Conservation (phyloP, 2,797 vertebrate species). For the Jordanella pulchra region DNA sequence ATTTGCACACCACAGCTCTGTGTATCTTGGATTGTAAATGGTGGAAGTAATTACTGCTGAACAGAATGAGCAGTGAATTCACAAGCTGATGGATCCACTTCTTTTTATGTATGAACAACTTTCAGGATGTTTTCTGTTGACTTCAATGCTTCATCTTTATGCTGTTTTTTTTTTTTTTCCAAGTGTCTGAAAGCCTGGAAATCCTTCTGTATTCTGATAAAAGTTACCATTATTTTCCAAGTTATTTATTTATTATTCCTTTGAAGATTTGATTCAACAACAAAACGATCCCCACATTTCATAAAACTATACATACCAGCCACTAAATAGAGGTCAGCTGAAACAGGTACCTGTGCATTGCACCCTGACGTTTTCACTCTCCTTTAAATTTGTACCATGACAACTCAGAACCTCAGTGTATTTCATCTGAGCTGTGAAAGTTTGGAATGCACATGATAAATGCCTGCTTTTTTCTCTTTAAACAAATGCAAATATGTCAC, state of each 20-base stretch:
- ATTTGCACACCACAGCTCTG: constrained; percentile 43
- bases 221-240: not conserved
- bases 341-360: not conserved
- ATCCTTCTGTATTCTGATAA: not conserved
- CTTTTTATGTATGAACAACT: constrained; percentile 6
- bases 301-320: not conserved
- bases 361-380: no score
- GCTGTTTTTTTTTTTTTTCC: not conserved
- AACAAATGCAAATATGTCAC: no score
- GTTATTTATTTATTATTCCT: not conserved
- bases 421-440: no score
- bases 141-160: not conserved
- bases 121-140: not conserved
- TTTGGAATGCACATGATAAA: no score
- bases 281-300: not conserved
- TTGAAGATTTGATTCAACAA: not conserved
- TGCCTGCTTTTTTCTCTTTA: no score
- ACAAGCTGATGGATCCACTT: not conserved
- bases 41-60: constrained; percentile 41
- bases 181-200: not conserved
- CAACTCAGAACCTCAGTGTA: no score
- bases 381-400: no score
- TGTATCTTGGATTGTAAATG: constrained; percentile 43
- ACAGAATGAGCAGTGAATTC: constrained; percentile 20
- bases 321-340: not conserved